Conservation (phyloP, 2,797 vertebrate species). For the Meda fulgida region DNA sequence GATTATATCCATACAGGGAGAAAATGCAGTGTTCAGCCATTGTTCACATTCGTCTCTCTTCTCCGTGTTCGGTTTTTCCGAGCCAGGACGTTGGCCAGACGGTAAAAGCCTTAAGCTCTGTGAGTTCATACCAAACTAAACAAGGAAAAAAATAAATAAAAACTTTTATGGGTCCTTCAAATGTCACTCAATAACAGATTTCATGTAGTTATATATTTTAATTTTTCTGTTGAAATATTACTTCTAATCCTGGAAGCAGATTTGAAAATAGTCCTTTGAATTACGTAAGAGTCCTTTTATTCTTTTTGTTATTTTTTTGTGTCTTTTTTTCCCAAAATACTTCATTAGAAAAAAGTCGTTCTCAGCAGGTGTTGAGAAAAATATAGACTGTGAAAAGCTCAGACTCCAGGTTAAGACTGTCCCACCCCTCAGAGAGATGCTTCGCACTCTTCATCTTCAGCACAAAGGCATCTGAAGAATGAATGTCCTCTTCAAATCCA, state of each 20-base stretch:
- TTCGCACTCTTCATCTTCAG: conserved; percentile 24
- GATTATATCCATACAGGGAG: conserved; percentile 81
- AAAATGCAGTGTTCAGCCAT: conserved; percentile 70
- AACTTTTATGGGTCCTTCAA: conserved; percentile 71
- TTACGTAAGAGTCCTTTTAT: conserved; percentile 57
- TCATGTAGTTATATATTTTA: conserved; percentile 65
- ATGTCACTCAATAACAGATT: conserved; percentile 69
- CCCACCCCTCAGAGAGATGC: conserved; percentile 56
- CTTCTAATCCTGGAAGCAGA: conserved; percentile 68
- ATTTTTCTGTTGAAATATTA: conserved; percentile 61
- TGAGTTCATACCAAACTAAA: conserved; percentile 71
- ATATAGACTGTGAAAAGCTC: conserved; percentile 82
- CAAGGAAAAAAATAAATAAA: conserved; percentile 70
- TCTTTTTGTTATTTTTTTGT: conserved; percentile 61
- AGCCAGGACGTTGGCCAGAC: conserved; percentile 49
- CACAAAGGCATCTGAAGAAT: conserved; percentile 63
- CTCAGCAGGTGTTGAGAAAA: conserved; percentile 79
- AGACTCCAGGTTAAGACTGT: conserved; percentile 66
- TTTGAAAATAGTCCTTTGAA: conserved; percentile 81
- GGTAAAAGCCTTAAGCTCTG: conserved; percentile 68
- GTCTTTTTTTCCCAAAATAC: conserved; percentile 82
- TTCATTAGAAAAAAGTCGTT: conserved; percentile 77
- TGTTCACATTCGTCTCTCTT: conserved; percentile 43
- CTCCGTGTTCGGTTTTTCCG: conserved; percentile 60
- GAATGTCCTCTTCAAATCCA: not conserved